phyloP scores from a whole-genome alignment of 2,797 vertebrate species.

The Taenioides sp. region DNA sequence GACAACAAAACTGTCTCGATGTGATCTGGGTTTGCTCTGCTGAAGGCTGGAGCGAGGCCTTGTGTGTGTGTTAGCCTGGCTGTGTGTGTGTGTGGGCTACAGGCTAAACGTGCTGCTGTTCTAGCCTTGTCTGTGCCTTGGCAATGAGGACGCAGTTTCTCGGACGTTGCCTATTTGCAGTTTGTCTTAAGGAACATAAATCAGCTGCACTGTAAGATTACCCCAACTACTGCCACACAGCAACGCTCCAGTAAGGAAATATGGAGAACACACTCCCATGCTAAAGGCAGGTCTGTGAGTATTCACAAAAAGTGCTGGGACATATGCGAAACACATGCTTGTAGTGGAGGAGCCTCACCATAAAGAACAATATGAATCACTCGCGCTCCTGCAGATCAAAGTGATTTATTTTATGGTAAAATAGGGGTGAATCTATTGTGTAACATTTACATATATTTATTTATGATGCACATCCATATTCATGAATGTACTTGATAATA shows the following conservation, averaged over 20 bases:
- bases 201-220: conserved; percentile 55
- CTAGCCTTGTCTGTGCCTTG: conserved; percentile 67
- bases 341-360: conserved; percentile 32
- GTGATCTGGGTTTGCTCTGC: conserved; percentile 63
- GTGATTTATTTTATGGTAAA: conserved; percentile 61
- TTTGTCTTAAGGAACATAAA: conserved; percentile 72
- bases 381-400: conserved; percentile 59
- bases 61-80: conserved; percentile 14
- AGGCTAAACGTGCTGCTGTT: conserved; percentile 50
- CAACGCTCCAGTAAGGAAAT: conserved; percentile 27
- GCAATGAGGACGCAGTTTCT: conserved; percentile 65
- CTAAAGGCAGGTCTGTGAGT: conserved; percentile 48
- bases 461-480: conserved; percentile 71
- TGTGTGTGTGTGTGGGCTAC: conserved; percentile 18
- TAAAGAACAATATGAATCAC: conserved; percentile 62
- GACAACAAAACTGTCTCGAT: conserved; percentile 77
- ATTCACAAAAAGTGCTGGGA: conserved; percentile 33
- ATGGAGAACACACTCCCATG: conserved; percentile 39
- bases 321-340: conserved; percentile 63
- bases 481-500: conserved; percentile 70
- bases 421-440: conserved; percentile 57
- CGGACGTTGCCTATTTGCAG: conserved; percentile 71
- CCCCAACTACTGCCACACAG: conserved; percentile 18
- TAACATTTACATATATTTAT: conserved; percentile 71
- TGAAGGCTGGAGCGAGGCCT: conserved; percentile 21